A percentile compares a stretch with the other conserved stretches of the same genome.
These are phyloP conservation scores for Eurytemora carolleeae DNA, from an alignment of 1,140 invertebrate species.

Conservation along the genomic window DNA sequence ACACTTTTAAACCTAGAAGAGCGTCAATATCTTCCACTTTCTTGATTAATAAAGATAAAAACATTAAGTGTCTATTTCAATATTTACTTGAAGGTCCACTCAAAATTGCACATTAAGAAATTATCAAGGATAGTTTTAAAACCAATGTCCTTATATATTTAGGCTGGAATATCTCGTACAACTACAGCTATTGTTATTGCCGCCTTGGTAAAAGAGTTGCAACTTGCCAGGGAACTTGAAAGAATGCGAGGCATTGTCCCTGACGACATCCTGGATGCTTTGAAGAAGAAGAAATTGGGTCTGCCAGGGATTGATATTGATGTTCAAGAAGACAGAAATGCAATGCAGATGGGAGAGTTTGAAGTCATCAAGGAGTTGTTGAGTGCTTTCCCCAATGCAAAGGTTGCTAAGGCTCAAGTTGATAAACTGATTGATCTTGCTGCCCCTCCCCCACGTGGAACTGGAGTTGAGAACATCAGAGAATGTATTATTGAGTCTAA, in stretches of 20 bases:
- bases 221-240: conserved; percentile 6
- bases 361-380: conserved; percentile 14
- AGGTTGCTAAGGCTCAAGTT: conserved; percentile 14
- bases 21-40: too few relatives aligned
- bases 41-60: too few relatives aligned
- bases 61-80: too few relatives aligned
- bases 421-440: conserved; percentile 13
- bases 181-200: conserved; percentile 14
- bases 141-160: too few relatives aligned
- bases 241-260: conserved; percentile 14
- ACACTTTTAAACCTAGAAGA: too few relatives aligned
- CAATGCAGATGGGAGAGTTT: conserved; percentile 10
- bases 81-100: too few relatives aligned
- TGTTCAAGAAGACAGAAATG: conserved; percentile 9
- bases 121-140: too few relatives aligned
- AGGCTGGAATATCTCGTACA: conserved; percentile 11
- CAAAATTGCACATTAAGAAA: too few relatives aligned
- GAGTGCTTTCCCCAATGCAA: conserved; percentile 1
- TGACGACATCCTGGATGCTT: conserved; percentile 14
- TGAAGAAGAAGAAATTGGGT: conserved; percentile 16
- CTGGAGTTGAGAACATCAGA: conserved; percentile 12
- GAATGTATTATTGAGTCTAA: conserved; percentile 13
- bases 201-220: conserved; percentile 12
- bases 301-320: conserved; percentile 12
- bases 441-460: conserved; percentile 13